Base-by-base conservation (phyloP, 2,797 vertebrate species). In the Chloroceryle inda region DNA sequence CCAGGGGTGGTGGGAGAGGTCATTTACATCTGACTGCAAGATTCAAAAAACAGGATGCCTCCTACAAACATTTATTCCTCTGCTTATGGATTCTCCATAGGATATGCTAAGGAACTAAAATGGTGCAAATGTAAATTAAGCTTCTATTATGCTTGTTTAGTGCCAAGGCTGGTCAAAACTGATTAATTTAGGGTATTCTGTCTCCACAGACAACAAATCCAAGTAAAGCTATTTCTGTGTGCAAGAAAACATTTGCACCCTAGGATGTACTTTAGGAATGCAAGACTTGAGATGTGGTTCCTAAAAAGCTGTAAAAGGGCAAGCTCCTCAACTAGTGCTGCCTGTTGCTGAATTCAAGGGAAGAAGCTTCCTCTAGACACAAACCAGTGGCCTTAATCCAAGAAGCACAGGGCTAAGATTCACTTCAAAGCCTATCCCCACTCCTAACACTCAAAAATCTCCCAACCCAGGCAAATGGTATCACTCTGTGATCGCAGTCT, bases 401-500 rank as follows among this genome's bases (percentile, higher is more conserved):
- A 15, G 37, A 76, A 75, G 21, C 59, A 44, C 0, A 11, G 13
- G n/a, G 40, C 45, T 73, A 38, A 37, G n/a, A 33, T 8, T 59
- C 63, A 68, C 49, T 44, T 19, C n/a, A n/a, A 26, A 69, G 26
- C 3, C 44, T 13, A 31, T 15, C 33, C 24, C 20, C 6, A 10
- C 47, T 12, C 45, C 35, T 5, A 37, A 38, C 40, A 9, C 37
- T 8, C 35, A 45, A 35, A 62, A 63, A 31, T 27, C 37, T 71
- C 37, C 47, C 69, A 63, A 3, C 3, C 15, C 61, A 45, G 53
- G 50, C 50, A 59, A 47, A 67, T 16, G 73, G 37, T 6, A 52
- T 10, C 62, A 55, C 13, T 6, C 72, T 2, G 2, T 33, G 50
- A 76, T 33, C 0, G 1, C 13, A 5, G 29, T 12, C 13, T 33